A percentile compares a stretch with the other conserved stretches of the same genome.
Conservation (phyloP, 2,888 invertebrate genomes). For the Drosophila neotestacea region DNA sequence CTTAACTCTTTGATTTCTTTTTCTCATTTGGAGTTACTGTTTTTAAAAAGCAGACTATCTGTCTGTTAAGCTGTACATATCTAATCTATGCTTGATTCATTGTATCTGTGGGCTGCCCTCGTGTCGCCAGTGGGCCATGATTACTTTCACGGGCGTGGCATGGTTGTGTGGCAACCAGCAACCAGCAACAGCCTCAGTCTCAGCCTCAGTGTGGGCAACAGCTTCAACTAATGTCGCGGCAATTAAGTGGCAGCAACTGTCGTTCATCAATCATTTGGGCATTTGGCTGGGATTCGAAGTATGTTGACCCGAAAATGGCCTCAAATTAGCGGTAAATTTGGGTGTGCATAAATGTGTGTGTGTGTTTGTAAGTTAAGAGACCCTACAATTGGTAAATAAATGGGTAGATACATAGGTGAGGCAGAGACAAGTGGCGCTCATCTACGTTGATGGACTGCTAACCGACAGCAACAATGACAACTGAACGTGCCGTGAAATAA, state of each 20-base stretch:
- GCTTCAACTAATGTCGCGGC: constrained; percentile 49
- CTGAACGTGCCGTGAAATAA: constrained; percentile 63
- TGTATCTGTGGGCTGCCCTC: constrained; percentile 7
- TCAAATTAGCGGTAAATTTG: constrained; percentile 50
- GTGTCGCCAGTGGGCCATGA: constrained; percentile 24
- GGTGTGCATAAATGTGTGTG: constrained; percentile 16
- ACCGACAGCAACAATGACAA: constrained; percentile 23
- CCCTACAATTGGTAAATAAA: constrained; percentile 18
- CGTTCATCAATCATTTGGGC: constrained; percentile 52
- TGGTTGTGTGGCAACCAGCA: constrained; percentile 8
- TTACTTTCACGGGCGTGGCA: constrained; percentile 31
- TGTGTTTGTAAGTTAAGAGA: constrained; percentile 15
- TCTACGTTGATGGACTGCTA: constrained; percentile 58
- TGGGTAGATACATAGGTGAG: background rate
- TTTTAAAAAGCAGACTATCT: background rate
- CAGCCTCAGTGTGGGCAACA: constrained; percentile 29
- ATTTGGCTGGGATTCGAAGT: constrained; percentile 23
- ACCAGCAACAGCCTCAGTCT: background rate
- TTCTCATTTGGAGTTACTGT: background rate
- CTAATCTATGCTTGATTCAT: constrained; percentile 39
- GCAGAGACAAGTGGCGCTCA: constrained; percentile 53
- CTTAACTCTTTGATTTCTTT: constrained; percentile 2
- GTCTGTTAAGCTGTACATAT: constrained; percentile 5
- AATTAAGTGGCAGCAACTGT: constrained; percentile 53
- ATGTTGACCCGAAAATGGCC: constrained; percentile 62